Conservation (phyloP, 2,113 vertebrate species). For the Syngnathus typhle region DNA sequence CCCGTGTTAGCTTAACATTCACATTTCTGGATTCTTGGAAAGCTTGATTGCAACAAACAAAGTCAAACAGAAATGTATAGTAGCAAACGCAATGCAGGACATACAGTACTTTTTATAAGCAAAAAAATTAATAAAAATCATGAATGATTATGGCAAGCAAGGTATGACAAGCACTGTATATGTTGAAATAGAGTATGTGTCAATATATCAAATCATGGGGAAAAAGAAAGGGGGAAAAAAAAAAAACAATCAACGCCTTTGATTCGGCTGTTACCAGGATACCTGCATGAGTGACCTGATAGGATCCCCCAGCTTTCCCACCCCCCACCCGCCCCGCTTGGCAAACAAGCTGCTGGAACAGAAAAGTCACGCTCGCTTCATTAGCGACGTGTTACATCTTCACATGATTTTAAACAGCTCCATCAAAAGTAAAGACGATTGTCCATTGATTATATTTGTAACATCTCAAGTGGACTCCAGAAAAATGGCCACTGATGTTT, state of each 20-base stretch:
- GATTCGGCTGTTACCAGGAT: conserved; percentile 34
- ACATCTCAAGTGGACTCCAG: not conserved
- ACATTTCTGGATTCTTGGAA: too few species aligned
- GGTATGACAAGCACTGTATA: not conserved
- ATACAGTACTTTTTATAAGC: not conserved
- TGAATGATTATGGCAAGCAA: not conserved
- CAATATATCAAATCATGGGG: not conserved
- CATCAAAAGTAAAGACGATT: not conserved
- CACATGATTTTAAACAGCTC: not conserved
- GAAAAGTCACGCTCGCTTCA: conserved; percentile 7
- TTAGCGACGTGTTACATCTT: conserved; percentile 1
- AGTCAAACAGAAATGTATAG: not conserved
- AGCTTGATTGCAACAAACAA: too few species aligned
- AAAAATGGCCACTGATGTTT: not conserved
- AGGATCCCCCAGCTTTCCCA: conserved; percentile 30
- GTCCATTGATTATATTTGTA: not conserved
- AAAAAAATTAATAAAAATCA: not conserved
- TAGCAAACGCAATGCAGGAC: not conserved
- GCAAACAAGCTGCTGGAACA: conserved; percentile 2
- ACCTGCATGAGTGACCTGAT: conserved; percentile 73
- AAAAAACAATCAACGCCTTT: conserved; percentile 22
- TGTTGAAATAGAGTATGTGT: not conserved
- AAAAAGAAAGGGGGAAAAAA: not conserved
- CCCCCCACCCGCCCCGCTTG: too few species aligned
- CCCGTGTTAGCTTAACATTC: too few species aligned